Conservation (phyloP, 2,113 vertebrate species). For the Lonchura striata region DNA sequence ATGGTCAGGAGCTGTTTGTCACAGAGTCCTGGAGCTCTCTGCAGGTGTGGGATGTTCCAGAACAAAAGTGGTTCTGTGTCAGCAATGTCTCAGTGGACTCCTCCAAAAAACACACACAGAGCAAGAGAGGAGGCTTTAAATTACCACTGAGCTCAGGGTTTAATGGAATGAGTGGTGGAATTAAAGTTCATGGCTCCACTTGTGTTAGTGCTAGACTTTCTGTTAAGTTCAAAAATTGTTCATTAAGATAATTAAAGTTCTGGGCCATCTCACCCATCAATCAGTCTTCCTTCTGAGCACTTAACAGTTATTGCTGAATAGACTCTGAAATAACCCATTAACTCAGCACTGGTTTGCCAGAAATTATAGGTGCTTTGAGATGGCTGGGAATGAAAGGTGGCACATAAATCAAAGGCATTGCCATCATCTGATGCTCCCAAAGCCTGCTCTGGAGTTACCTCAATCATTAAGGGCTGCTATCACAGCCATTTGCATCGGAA, state of each 20-base stretch:
- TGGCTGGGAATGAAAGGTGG: constrained; percentile 13
- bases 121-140: not conserved
- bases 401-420: constrained; percentile 40
- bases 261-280: constrained; percentile 37
- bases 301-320: constrained; percentile 49
- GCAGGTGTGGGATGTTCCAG: not conserved
- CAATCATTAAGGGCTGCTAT: constrained; percentile 1
- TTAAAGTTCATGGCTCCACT: constrained; percentile 6
- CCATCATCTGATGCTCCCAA: not conserved
- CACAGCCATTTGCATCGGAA: not conserved
- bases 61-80: not conserved
- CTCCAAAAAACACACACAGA: not conserved
- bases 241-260: constrained; percentile 45
- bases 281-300: constrained; percentile 33
- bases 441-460: constrained; percentile 18
- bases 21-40: not conserved
- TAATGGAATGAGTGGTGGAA: not conserved
- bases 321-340: constrained; percentile 35
- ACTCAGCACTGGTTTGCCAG: constrained; percentile 11
- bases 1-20: not conserved
- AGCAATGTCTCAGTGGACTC: not conserved
- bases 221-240: constrained; percentile 11
- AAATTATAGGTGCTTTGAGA: constrained; percentile 55
- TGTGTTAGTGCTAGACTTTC: not conserved
- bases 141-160: not conserved